Base-by-base conservation (phyloP, 2,888 invertebrate species). In the Diplazon laetatorius region DNA sequence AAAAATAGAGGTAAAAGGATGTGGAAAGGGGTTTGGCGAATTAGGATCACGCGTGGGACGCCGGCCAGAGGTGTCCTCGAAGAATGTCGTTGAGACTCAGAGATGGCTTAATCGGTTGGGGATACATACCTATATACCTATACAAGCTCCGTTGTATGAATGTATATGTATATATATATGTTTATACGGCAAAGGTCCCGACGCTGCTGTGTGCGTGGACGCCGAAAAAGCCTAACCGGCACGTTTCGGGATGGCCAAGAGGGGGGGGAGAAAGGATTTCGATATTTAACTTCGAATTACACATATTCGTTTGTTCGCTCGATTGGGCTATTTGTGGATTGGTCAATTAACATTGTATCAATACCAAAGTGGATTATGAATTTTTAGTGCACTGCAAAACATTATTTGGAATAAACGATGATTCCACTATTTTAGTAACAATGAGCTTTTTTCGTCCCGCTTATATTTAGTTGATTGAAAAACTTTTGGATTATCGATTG, bases 41-140 rank as follows among this genome's bases (percentile, higher is more conserved):
- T 80, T 76, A 69, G 78, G 78, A 80, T 48, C 74, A 74, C 68
- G 78, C 63, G 55, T 66, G 66, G 62, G 60, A 78, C 62, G 60
- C n/a, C 57, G 39, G 16, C 35, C 20, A 55, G 50, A 73, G 57
- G 63, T 60, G 69, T 72, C 57, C 70, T 69, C 70, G 74, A 78
- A 78, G 71, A 78, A 78, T 78, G 78, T 78, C 75, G 78, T 78
- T 68, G 68, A 71, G 75, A 78, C 75, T 75, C 78, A 50, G 68
- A 78, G 75, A 78, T 75, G 78, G 66, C 75, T 78, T 78, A 78
- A 78, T 78, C 78, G 75, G 68, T 73, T 68, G 44, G 44, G 73
- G n/a, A 62, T 44, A 63, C 59, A 78, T 75, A 71, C 60, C 55
- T 55, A 55, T 55, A 55, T 55, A 35, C 0, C 1, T 10, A 5